Evolutionary conservation across 1,140 invertebrate genomes (phyloP), one percentile per base, ranked within the genome.

Genomic region (Papilio polytes): DNA sequence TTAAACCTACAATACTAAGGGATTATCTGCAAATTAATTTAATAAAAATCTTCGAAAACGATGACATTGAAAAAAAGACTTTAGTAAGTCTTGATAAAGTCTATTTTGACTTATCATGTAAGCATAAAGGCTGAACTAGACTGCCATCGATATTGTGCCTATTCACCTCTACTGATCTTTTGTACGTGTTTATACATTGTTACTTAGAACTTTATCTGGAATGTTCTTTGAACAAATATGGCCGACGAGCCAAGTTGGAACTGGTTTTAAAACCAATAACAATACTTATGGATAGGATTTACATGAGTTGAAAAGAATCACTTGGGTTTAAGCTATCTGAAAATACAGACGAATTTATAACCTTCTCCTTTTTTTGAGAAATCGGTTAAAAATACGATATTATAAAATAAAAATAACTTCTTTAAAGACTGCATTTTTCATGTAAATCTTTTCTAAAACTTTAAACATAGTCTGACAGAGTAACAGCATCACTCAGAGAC

Each of bases 101-200:
- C 53, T 56, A 56, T 18, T 56, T 56, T 56, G 18, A 56, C 53
- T 56, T 53, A 18, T 53, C n/a, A 53, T 53, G 3, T 48, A 18
- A 51, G 6, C 18, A 20, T 56, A 56, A 56, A 56, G 53, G 53
- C 53, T 56, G 53, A 56, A 56, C 8, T 56, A 56, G n/a, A 56
- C 53, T 53, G 51, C 51, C 3, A 20, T 20, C 48, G 36, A 13
- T 48, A 20, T 56, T 9, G 53, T 56, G 53, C 18, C 53, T 56
- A 56, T n/a, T 20, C n/a, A 56, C 9, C 53, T n/a, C 53, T n/a
- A 20, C 53, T 56, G 53, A 56, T n/a, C 53, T 56, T 56, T 56
- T 56, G 53, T 56, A 56, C 53, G 53, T 56, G 53, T 56, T 56
- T 56, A 56, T 56, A 56, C 53, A 56, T 20, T 56, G 53, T 56